Base-by-base conservation (phyloP, 1,140 invertebrate genomes). In the Cryptotermes secundus region DNA sequence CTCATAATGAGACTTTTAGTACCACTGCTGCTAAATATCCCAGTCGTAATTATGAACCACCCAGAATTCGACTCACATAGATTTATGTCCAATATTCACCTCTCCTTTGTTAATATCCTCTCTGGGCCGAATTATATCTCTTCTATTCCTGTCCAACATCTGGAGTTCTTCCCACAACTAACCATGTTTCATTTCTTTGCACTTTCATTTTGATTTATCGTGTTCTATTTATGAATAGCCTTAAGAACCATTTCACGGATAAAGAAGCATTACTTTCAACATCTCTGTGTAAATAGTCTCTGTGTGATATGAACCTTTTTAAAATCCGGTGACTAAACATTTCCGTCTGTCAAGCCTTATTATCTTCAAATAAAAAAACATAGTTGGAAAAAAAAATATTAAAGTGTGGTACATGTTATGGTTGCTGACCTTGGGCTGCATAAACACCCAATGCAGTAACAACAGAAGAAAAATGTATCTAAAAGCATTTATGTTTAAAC, bases 351-450 rank as follows among this genome's bases (percentile, higher is more conserved):
- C 59, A 31, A 10, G 16, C 59, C 59, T 31, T 31, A 31, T 72
- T 72, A 72, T 72, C 59, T 72, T 72, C 59, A n/a, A 16, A 49
- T 72, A 72, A 38, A 72, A 31, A n/a, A n/a, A n/a, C n/a, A n/a
- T n/a, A n/a, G n/a, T n/a, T 31, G 59, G 26, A 6, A n/a, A 19
- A 49, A 14, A 72, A 72, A 31, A 14, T 31, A 26, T 72, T 72
- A 31, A n/a, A 72, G 26, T 4, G 26, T 72, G 59, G 31, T 72
- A 26, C 59, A n/a, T 49, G 45, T 49, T 49, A 49, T 7, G 6
- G 59, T n/a, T n/a, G 59, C 26, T 72, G 26, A n/a, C 26, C 59
- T 31, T 31, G 31, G 59, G 59, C 59, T 72, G 4, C 14, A 72
- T 72, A 72, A 72, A 72, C 59, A 72, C n/a, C 7, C 26, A 1